Evolutionary conservation across 2,888 invertebrate species (phyloP).

Genomic region (Trachelus stipa): DNA sequence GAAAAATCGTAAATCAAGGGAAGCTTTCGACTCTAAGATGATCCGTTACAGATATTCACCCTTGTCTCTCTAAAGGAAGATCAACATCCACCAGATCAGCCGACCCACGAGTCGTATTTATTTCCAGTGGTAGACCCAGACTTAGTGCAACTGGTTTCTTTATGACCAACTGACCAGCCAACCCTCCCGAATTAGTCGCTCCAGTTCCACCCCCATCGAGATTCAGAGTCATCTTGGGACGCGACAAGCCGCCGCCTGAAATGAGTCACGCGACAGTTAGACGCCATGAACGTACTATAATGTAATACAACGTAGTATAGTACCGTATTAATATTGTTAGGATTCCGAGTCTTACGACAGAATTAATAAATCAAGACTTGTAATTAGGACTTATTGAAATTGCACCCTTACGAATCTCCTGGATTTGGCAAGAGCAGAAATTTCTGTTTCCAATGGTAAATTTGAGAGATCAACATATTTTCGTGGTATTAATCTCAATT

Average conservation of each 20-base stretch:
- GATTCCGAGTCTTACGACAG: too few species aligned
- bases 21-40: background rate
- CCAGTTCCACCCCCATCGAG: slow-evolving; percentile 71
- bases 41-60: slow-evolving; percentile 70
- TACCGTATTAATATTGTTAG: background rate
- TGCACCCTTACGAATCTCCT: too few species aligned
- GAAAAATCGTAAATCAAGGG: background rate
- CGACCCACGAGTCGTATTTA: slow-evolving; percentile 70
- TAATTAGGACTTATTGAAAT: too few species aligned
- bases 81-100: slow-evolving; percentile 83
- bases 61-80: slow-evolving; percentile 88
- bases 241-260: slow-evolving; percentile 64
- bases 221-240: slow-evolving; percentile 81
- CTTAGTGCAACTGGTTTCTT: slow-evolving; percentile 67
- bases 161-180: slow-evolving; percentile 41
- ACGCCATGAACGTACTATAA: slow-evolving; percentile 15
- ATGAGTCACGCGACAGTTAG: slow-evolving; percentile 49
- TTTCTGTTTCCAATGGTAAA: background rate
- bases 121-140: slow-evolving; percentile 67
- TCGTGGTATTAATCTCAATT: background rate
- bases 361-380: too few species aligned
- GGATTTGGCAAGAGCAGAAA: too few species aligned
- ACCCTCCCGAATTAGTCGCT: slow-evolving; percentile 46
- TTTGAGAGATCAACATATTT: background rate
- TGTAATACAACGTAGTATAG: background rate